Evolutionary conservation across 37 sponge, comb jelly and placozoan genomes (phyloP), one percentile per base, ranked within the genome.

Genomic region (Oopsacas minuta): DNA sequence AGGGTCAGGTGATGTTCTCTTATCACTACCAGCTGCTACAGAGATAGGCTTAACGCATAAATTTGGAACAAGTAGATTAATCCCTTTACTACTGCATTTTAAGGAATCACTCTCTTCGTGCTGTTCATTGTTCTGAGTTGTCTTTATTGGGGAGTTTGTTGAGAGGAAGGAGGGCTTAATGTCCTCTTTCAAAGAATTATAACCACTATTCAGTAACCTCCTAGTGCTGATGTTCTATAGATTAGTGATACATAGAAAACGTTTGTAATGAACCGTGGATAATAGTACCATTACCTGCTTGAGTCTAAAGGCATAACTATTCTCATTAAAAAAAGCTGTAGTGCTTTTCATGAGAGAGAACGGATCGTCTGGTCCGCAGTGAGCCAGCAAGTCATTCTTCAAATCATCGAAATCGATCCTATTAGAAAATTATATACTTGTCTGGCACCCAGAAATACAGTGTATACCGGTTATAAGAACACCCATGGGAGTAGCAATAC

Each of bases 301-400:
- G 75, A 61, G 75, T 61, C 75, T 61, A 34, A 61, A 61, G 3
- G 75, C 75, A n/a, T 61, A 61, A n/a, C 20, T 61, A 61, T 3
- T 61, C 75, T 61, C 75, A 34, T 61, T 61, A 12, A 61, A 61
- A 12, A 61, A 61, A 3, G 75, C 75, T 32, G 7, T 10, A 12
- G 75, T 61, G 22, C 75, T 61, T n/a, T 61, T 61, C 75, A 61
- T 61, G 7, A 61, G 75, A 61, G 22, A 61, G 75, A 61, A 61
- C 75, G 75, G 75, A n/a, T 61, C 75, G 22, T 61, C 75, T 61
- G 75, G 1, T 25, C 75, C 75, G 28, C 75, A 61, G 22, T 61
- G 75, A n/a, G 75, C 7, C 22, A 61, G 30, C 20, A 61, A 34
- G 30, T 61, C 75, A 61, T 61, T 61, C 75, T 61, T 61, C 75